A percentile compares a stretch with the other conserved stretches of the same genome.
Conservation (phyloP, 2,888 invertebrate species). For the Eupithecia tripunctaria region DNA sequence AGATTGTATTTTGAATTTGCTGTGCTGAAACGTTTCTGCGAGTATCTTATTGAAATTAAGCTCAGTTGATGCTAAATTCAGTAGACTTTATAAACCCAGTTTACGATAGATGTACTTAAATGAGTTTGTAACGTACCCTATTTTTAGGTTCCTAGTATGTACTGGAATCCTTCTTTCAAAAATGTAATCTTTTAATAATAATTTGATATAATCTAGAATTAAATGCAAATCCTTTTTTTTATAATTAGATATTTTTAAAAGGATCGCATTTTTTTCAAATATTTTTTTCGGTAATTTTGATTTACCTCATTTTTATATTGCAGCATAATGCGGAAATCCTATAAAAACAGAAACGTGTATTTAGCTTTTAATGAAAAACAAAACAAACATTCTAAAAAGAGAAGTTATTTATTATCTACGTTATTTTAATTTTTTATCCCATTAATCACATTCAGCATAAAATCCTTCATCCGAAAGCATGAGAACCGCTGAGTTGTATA, state of each 20-base stretch:
- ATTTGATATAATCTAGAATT: no score
- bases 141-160: neutral
- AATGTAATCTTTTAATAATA: no score
- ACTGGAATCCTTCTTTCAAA: no score
- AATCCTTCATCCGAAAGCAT: slow-evolving; percentile 40
- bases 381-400: slow-evolving; percentile 16
- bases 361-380: neutral
- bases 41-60: slow-evolving; percentile 18
- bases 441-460: slow-evolving; percentile 44
- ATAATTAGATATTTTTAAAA: no score
- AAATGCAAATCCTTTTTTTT: no score
- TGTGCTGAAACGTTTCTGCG: neutral
- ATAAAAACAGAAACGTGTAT: neutral
- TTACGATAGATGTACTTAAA: neutral
- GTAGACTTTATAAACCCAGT: neutral
- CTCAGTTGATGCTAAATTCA: neutral
- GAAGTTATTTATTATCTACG: slow-evolving; percentile 18
- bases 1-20: slow-evolving; percentile 24
- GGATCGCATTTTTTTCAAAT: no score
- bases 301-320: neutral
- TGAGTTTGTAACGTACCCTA: neutral
- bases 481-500: slow-evolving; percentile 45
- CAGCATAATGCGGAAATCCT: neutral
- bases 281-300: neutral
- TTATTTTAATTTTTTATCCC: slow-evolving; percentile 35